Evolutionary conservation across 2,113 vertebrate species (phyloP).

Genomic region (Dicrurus megarhynchus): DNA sequence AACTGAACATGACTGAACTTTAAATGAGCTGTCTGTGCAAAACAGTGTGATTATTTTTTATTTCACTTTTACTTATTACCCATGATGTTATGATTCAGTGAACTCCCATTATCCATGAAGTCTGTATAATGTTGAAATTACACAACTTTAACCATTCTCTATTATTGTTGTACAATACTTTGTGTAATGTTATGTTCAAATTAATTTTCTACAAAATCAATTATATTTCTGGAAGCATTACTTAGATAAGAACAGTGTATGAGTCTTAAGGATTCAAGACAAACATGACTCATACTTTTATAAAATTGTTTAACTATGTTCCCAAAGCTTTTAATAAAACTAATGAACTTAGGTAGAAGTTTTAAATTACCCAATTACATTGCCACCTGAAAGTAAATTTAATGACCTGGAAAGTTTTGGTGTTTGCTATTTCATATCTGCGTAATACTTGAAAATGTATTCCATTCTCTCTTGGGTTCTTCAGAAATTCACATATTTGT

Average conservation of each 20-base stretch:
- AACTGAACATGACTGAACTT: neutral
- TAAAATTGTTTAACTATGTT: neutral
- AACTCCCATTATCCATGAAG: neutral
- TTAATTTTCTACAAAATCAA: neutral
- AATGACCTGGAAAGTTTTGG: neutral
- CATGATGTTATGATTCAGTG: neutral
- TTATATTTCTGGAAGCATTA: neutral
- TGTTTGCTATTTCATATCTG: neutral
- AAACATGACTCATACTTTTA: neutral
- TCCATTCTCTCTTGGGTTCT: neutral
- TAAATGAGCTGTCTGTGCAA: neutral
- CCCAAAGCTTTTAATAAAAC: neutral
- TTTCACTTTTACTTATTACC: neutral
- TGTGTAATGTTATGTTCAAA: neutral
- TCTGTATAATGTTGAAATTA: neutral
- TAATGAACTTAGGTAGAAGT: neutral
- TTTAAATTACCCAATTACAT: neutral
- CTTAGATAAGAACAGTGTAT: neutral
- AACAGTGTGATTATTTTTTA: neutral
- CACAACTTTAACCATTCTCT: neutral
- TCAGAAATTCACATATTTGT: neutral
- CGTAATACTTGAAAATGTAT: neutral
- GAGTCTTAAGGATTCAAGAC: neutral
- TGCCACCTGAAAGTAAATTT: neutral
- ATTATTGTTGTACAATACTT: neutral